A percentile compares a stretch with the other conserved stretches of the same genome.
Evolutionary conservation across 2,888 invertebrate genomes (phyloP).

Genomic region (Tenthredo notha): DNA sequence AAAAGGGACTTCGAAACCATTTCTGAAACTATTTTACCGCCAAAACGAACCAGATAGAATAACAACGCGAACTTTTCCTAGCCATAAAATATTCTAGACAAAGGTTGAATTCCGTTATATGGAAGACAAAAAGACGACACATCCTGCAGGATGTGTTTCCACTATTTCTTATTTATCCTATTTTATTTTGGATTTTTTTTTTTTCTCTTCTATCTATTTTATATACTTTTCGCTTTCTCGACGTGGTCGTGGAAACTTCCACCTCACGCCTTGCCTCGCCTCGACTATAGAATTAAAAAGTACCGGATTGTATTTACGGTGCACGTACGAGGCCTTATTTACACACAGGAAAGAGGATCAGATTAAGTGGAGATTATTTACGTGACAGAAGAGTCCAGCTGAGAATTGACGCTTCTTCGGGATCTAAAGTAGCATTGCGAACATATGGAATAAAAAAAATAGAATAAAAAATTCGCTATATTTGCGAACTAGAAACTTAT

Average conservation of each 20-base stretch:
- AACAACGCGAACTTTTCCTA: neutral
- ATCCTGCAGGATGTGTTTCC: neutral
- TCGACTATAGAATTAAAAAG: constrained; percentile 18
- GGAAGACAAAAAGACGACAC: neutral
- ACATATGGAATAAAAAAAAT: neutral
- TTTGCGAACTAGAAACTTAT: neutral
- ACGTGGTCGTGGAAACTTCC: neutral
- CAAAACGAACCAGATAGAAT: neutral
- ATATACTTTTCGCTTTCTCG: neutral
- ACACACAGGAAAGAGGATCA: constrained; percentile 8
- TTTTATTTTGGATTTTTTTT: neutral
- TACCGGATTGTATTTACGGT: constrained; percentile 38
- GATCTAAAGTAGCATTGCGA: neutral
- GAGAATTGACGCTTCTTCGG: constrained; percentile 7
- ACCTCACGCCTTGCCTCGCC: neutral
- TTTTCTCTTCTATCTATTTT: neutral
- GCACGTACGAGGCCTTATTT: constrained; percentile 42
- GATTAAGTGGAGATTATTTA: constrained; percentile 43
- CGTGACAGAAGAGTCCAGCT: constrained; percentile 23
- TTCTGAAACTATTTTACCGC: constrained; percentile 8
- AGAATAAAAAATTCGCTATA: neutral
- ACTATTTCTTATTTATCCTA: neutral
- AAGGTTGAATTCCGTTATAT: neutral
- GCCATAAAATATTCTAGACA: neutral
- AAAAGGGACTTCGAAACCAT: neutral